Percentiles rank a stretch among this genome's conserved stretches.
phyloP scores from a whole-genome alignment of 2,888 invertebrate genomes.

The Acleris laterana region DNA sequence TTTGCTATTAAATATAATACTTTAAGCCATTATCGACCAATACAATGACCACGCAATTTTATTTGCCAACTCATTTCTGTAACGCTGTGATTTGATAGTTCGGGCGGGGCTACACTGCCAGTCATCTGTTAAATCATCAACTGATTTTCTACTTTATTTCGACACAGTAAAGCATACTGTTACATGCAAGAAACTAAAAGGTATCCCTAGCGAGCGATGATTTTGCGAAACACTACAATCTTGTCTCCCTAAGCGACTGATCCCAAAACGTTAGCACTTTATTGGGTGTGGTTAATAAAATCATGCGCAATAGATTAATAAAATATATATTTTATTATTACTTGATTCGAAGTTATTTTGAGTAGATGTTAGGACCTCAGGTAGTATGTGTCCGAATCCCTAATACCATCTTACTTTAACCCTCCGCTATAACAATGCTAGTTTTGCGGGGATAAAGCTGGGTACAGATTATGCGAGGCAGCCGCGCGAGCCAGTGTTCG shows the following conservation, averaged over 20 bases:
- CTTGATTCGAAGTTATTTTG: too few relatives aligned
- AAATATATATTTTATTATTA: background rate
- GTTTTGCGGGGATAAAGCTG: too few relatives aligned
- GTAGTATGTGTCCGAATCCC: too few relatives aligned
- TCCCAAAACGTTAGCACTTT: conserved; percentile 53
- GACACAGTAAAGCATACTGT: conserved; percentile 18
- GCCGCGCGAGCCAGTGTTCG: too few relatives aligned
- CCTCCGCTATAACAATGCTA: too few relatives aligned
- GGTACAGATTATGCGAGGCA: too few relatives aligned
- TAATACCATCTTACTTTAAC: too few relatives aligned
- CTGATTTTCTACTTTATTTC: conserved; percentile 22
- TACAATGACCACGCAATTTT: conserved; percentile 41
- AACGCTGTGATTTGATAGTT: conserved; percentile 52
- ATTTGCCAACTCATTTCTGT: conserved; percentile 47
- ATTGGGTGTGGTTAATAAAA: conserved; percentile 51
- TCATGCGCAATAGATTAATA: background rate
- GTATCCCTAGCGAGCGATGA: conserved; percentile 48
- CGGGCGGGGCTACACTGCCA: conserved; percentile 40
- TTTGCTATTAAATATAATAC: conserved; percentile 17
- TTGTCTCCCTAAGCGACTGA: conserved; percentile 49
- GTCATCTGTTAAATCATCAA: conserved; percentile 25
- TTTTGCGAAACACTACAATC: conserved; percentile 47
- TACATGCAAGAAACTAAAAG: conserved; percentile 8
- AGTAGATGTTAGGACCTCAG: too few relatives aligned
- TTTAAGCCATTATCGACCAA: conserved; percentile 29